A percentile compares a stretch with the other conserved stretches of the same genome.
These are phyloP conservation scores for Julus scandinavius DNA, from an alignment of 2,888 invertebrate genomes.

Conservation along the genomic window DNA sequence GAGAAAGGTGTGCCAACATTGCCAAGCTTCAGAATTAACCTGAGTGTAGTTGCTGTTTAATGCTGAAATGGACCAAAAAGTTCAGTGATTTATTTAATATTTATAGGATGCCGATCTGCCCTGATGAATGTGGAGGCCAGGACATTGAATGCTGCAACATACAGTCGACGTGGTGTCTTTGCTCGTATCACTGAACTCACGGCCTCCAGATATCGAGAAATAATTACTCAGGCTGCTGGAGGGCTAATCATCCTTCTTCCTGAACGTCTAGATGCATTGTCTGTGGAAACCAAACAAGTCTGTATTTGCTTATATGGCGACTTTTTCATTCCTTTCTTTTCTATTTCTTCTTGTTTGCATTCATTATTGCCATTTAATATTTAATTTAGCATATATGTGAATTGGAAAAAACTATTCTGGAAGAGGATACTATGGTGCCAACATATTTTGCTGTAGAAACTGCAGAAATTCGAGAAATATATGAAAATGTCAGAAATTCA, in stretches of 20 bases:
- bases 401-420: constrained; percentile 83
- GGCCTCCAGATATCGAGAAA: constrained; percentile 72
- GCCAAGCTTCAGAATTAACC: too few relatives aligned
- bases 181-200: constrained; percentile 83
- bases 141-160: constrained; percentile 83
- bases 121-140: constrained; percentile 89
- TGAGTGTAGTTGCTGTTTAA: too few relatives aligned
- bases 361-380: neutral
- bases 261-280: constrained; percentile 74
- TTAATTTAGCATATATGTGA: constrained; percentile 60
- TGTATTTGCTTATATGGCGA: neutral
- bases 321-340: neutral
- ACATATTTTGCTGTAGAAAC: constrained; percentile 88
- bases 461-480: constrained; percentile 77
- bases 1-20: too few relatives aligned
- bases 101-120: constrained; percentile 83
- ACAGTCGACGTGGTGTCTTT: constrained; percentile 89
- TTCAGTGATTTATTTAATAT: neutral
- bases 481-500: constrained; percentile 78
- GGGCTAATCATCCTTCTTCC: constrained; percentile 88
- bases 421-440: constrained; percentile 83
- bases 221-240: constrained; percentile 73
- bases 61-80: too few relatives aligned
- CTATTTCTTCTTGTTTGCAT: neutral
- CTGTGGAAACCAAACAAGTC: constrained; percentile 67